Evolutionary conservation across 2,888 invertebrate genomes (phyloP).

Genomic region (Tholera decimalis): DNA sequence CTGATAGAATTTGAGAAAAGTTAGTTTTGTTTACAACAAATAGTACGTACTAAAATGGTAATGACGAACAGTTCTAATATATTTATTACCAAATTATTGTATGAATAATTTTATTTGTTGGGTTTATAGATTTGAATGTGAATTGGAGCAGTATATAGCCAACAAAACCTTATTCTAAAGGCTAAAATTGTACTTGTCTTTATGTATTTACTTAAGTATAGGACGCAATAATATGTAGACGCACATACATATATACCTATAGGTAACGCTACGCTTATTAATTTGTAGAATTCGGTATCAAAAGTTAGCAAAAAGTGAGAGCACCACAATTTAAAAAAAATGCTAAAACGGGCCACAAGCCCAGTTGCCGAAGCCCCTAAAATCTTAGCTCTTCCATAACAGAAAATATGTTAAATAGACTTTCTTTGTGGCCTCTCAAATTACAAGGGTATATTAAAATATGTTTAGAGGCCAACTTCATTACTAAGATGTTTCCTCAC

Average conservation of each 20-base stretch:
- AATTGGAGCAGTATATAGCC: no score
- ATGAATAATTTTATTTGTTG: no score
- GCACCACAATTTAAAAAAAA: not conserved
- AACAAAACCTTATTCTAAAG: conserved; percentile 19
- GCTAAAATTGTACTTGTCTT: not conserved
- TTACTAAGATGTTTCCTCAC: not conserved
- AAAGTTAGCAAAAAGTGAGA: not conserved
- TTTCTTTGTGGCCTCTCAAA: conserved; percentile 8
- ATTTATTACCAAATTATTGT: conserved; percentile 12
- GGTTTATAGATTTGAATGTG: no score
- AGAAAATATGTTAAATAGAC: not conserved
- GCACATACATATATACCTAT: conserved; percentile 9
- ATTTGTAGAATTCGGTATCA: not conserved
- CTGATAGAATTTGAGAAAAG: no score
- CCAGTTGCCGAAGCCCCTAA: not conserved
- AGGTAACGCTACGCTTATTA: conserved; percentile 30
- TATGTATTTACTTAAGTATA: conserved; percentile 6
- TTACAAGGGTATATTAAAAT: conserved; percentile 2
- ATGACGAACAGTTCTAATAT: no score
- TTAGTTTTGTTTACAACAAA: no score
- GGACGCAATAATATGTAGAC: conserved; percentile 31
- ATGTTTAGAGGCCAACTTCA: no score
- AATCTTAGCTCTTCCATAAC: not conserved
- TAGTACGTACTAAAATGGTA: no score
- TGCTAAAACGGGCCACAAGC: not conserved